Percentiles rank a stretch among this genome's conserved stretches.
Evolutionary conservation across 2,797 vertebrate genomes (phyloP).

Genomic region (Sardinella longiceps): DNA sequence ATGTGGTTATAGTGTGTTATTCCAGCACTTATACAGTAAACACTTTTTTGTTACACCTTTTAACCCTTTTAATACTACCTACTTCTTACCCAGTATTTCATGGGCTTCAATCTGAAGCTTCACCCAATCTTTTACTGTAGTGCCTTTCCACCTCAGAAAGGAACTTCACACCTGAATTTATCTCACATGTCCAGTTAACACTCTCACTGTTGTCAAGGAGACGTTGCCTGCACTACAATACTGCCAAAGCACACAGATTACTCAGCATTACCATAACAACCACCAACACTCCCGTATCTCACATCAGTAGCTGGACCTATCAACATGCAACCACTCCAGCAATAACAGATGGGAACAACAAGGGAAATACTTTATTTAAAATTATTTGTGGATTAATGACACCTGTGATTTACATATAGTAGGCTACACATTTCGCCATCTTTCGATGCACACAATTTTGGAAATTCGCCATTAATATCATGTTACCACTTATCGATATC

Average conservation of each 20-base stretch:
- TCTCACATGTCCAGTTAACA: neutral
- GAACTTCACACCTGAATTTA: neutral
- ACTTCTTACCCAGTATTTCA: too few species aligned
- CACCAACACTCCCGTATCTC: neutral
- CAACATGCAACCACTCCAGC: neutral
- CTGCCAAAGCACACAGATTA: neutral
- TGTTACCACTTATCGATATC: neutral
- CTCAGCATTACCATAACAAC: neutral
- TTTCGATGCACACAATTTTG: too few species aligned
- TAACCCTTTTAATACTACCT: too few species aligned
- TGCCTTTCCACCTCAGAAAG: too few species aligned
- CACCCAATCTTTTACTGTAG: too few species aligned
- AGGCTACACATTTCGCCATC: too few species aligned
- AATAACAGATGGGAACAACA: neutral
- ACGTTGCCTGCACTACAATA: neutral
- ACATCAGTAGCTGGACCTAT: neutral
- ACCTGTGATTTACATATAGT: too few species aligned
- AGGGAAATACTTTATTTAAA: too few species aligned
- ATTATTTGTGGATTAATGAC: too few species aligned
- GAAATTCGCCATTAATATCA: neutral
- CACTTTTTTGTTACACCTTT: too few species aligned
- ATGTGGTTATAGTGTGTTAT: too few species aligned
- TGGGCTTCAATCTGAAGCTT: neutral
- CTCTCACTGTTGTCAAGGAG: conserved; percentile 19
- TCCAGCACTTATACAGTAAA: too few species aligned